Evolutionary conservation across 2,113 vertebrate genomes (phyloP).

Genomic region (Genyomyrus donnyi): DNA sequence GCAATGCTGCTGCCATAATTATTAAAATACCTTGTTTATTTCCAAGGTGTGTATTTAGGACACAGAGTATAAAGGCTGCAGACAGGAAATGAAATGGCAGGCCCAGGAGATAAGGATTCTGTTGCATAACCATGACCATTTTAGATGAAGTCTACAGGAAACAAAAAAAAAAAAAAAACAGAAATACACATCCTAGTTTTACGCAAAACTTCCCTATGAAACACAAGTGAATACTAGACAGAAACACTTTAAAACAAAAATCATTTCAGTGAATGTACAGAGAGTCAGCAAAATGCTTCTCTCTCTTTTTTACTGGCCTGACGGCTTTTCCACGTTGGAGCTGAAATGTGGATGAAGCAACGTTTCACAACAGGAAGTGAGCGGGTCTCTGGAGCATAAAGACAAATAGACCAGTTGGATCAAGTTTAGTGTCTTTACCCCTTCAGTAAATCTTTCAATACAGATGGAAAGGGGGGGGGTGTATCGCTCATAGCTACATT

Average conservation of each 20-base stretch:
- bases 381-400: constrained; percentile 37
- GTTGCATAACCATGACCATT: constrained; percentile 8
- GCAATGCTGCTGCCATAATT: not conserved
- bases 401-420: constrained; percentile 48
- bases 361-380: constrained; percentile 46
- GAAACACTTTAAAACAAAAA: not conserved
- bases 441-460: constrained; percentile 36
- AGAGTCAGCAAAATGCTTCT: constrained; percentile 22
- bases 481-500: not conserved
- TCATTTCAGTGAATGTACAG: constrained; percentile 28
- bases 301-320: not conserved
- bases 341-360: constrained; percentile 32
- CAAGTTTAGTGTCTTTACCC: constrained; percentile 33
- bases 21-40: not conserved
- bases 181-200: not conserved
- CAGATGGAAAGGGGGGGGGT: constrained; percentile 19
- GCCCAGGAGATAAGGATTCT: not conserved
- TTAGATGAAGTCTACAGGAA: constrained; percentile 5
- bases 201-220: not conserved
- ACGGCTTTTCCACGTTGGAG: constrained; percentile 13
- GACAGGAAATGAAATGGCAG: not conserved
- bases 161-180: not conserved
- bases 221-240: constrained; percentile 9
- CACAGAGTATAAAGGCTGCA: not conserved
- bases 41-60: not conserved